Evolutionary conservation across 2,113 vertebrate genomes (phyloP).

Genomic region (Boulengeromyrus knoepffleri): DNA sequence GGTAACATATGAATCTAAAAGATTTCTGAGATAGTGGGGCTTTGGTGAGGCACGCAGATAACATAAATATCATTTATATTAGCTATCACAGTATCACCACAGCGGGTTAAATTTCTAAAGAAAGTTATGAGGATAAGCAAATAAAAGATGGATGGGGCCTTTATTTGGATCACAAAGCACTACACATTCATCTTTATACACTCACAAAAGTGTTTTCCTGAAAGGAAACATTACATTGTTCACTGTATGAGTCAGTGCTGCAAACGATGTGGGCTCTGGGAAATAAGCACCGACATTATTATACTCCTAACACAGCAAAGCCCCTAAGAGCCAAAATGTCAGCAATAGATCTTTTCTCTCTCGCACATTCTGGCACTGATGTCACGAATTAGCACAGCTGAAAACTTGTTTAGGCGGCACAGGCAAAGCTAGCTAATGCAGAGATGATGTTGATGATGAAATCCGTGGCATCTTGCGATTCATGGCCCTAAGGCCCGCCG

Average conservation of each 20-base stretch:
- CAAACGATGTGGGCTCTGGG: background rate
- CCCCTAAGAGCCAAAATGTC: background rate
- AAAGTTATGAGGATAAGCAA: background rate
- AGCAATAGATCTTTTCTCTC: background rate
- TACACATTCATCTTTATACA: background rate
- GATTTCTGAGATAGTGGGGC: background rate
- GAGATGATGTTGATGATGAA: background rate
- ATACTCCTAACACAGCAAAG: background rate
- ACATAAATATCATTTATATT: background rate
- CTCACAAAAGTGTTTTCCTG: background rate
- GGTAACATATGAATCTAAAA: background rate
- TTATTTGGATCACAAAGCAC: background rate
- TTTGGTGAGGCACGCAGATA: background rate
- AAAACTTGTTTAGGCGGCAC: background rate
- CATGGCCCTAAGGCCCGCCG: background rate
- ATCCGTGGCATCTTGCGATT: background rate
- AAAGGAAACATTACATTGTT: conserved; percentile 4
- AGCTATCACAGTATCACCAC: background rate
- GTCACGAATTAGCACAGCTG: background rate
- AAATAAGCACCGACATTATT: background rate
- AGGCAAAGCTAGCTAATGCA: background rate
- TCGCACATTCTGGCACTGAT: background rate
- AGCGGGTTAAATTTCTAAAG: background rate
- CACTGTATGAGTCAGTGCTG: background rate
- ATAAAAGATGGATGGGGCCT: background rate